Evolutionary conservation across 2,113 vertebrate species (phyloP), one percentile per base, ranked within the genome.

Genomic region (Oryzias woworae): DNA sequence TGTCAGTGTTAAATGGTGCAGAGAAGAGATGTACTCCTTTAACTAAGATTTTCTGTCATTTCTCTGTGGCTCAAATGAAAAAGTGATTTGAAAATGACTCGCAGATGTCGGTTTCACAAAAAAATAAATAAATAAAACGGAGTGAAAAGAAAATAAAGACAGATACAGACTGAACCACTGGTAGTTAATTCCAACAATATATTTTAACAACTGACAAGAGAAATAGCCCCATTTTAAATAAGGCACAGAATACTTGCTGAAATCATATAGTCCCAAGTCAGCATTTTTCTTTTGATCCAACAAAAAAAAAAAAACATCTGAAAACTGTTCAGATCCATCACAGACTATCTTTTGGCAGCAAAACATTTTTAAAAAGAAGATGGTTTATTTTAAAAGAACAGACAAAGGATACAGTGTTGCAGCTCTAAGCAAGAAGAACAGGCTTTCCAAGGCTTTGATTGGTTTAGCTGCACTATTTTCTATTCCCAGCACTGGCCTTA

Each of bases 1-100:
- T 54, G 58, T 62, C 59, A 75, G 59, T 66, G 53, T 49, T 69
- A 60, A 75, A 66, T 20, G 43, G 62, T 60, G 63, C 69, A 58
- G 56, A 70, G 46, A 57, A 64, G 48, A 72, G 70, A 56, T 47
- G 46, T 45, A 22, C 31, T 18, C 4, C 0, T 46, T 23, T 53
- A 69, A 56, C 14, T 71, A 53, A 64, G 45, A 49, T 56, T 66
- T 46, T 51, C 51, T 15, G 16, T 18, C 48, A 55, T 48, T 28
- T 66, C 36, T 60, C 14, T 2, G 18, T 4, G 43, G 57, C 58
- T 72, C 15, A 64, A 53, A 17, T 62, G 54, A 76, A 69, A 69
- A 67, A 64, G n/a, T 54, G 36, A 58, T 53, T 50, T 48, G 64
- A 70, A 66, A 65, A 48, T 57, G 45, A 77, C 58, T 66, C 71